Evolutionary conservation across 2,113 vertebrate genomes (phyloP), one percentile per base, ranked within the genome.

Genomic region (Syngnathus scovelli): DNA sequence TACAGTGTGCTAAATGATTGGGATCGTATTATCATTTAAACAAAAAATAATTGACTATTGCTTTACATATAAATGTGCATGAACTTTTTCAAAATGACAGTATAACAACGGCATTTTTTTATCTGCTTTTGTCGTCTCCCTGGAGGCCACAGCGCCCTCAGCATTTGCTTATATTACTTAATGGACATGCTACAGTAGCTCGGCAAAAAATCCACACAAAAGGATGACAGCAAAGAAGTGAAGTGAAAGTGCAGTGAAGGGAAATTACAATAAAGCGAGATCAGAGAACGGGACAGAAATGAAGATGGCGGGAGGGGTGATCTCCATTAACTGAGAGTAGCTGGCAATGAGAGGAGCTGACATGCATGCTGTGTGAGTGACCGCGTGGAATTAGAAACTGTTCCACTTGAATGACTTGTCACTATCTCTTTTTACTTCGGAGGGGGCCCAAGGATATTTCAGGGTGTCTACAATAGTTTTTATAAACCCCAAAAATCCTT

Each of bases 321-420:
- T 85, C 80, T 86, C 80, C 80, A 85, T 89, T 79, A 84, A 69
- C 76, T 78, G 78, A 79, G 67, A 83, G 77, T 69, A 80, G 78
- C 78, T 69, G 65, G 83, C 74, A 36, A 68, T 6, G 33, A 73
- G 51, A 33, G 69, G 63, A 77, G 70, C 59, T 10, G 19, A 67
- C 70, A 77, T 66, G 67, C 76, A 73, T 66, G 74, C 68, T 21
- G 64, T 79, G 76, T 83, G 80, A 81, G 85, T 63, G 77, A 79
- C 75, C 48, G 67, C 72, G 83, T 67, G 73, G 64, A 82, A 82
- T 81, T 74, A 78, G 75, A 86, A 78, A 70, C 60, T 10, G 76
- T 77, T 81, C 58, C 69, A 71, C 54, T 72, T 67, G 7, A 61
- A 52, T 62, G 58, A 64, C 65, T 75, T 27, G 39, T 58, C 27